Evolutionary conservation across 2,113 vertebrate species (phyloP).

Genomic region (Eira barbara): DNA sequence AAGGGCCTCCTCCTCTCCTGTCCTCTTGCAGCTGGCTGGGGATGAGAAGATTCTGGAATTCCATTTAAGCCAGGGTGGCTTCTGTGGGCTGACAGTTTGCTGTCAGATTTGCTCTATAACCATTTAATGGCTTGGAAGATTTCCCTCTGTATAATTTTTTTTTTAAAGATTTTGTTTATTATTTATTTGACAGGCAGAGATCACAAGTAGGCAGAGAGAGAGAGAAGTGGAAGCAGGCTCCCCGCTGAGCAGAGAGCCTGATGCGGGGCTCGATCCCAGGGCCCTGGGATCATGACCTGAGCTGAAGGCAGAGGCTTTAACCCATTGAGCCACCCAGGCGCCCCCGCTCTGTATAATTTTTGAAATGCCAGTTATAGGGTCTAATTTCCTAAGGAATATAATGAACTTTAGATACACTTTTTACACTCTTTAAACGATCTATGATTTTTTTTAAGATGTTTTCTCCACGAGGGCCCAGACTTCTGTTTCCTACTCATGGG

Average conservation of each 20-base stretch:
- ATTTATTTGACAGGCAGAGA: too few species aligned
- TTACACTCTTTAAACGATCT: not conserved
- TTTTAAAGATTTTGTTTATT: too few species aligned
- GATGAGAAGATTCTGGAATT: not conserved
- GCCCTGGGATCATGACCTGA: too few species aligned
- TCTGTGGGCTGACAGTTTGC: not conserved
- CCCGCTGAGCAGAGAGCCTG: too few species aligned
- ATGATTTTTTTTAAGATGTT: not conserved
- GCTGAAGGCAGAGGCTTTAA: too few species aligned
- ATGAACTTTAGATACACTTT: not conserved
- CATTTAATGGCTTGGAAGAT: not conserved
- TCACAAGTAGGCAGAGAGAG: too few species aligned
- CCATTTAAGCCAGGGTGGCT: not conserved
- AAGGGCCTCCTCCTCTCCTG: not conserved
- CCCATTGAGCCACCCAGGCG: too few species aligned
- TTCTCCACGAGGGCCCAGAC: not conserved
- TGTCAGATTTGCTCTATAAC: not conserved
- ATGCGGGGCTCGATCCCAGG: too few species aligned
- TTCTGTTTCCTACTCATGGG: fast-evolving
- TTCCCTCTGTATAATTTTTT: not conserved
- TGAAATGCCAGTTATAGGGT: not conserved
- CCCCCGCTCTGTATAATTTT: not conserved
- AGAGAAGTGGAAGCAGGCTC: too few species aligned
- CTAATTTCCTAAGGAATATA: not conserved
- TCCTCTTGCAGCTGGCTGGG: not conserved